These are phyloP conservation scores for Rhombomys opimus DNA, from an alignment of 2,113 vertebrate species.

Conservation along the genomic window DNA sequence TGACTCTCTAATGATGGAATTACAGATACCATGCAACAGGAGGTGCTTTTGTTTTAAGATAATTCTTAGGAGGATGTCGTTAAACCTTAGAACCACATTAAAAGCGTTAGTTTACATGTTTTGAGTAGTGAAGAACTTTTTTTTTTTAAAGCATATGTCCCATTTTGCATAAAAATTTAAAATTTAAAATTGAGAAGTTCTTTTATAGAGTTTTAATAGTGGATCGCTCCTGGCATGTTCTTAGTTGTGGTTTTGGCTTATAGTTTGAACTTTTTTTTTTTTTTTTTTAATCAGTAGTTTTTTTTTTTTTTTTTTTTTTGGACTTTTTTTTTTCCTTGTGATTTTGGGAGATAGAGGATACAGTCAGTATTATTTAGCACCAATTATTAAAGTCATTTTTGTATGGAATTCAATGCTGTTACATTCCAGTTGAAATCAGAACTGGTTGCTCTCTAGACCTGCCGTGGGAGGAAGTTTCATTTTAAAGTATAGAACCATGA, in stretches of 20 bases:
- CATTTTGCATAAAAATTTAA: not conserved
- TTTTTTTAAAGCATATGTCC: not conserved
- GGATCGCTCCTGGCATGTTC: not conserved
- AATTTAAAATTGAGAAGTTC: not conserved
- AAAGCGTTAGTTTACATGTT: not conserved
- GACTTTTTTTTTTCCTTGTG: not conserved
- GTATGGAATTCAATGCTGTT: not conserved
- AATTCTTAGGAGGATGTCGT: not conserved
- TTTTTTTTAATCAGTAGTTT: no score
- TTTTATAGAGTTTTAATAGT: not conserved
- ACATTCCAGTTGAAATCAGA: not conserved
- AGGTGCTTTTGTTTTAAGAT: not conserved
- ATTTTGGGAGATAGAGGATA: slow-evolving; percentile 1
- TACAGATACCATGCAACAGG: not conserved
- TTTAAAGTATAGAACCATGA: slow-evolving; percentile 29
- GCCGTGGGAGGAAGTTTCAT: not conserved
- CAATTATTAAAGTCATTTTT: not conserved
- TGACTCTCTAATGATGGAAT: not conserved
- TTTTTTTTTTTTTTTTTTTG: not conserved
- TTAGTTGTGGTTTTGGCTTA: not conserved
- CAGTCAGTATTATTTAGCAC: not conserved
- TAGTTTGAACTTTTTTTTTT: not conserved
- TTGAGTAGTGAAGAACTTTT: not conserved
- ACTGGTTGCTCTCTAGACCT: not conserved
- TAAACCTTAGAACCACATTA: not conserved